Evolutionary conservation across 2,888 invertebrate genomes (phyloP).

Genomic region (Sarcophaga subvicina): DNA sequence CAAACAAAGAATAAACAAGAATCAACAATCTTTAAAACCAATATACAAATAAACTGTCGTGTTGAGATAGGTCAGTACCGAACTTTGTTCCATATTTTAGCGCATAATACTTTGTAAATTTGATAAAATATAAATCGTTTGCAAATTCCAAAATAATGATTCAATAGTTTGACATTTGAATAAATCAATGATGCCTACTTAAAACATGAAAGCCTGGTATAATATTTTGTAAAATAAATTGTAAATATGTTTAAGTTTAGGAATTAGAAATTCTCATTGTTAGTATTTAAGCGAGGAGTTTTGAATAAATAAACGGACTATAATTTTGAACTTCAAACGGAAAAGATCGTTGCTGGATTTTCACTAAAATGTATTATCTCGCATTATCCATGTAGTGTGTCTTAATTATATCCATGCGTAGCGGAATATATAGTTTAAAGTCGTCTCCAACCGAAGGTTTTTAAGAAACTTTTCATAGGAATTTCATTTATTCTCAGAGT

Average conservation of each 20-base stretch:
- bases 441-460: too few relatives aligned
- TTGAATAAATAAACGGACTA: neutral
- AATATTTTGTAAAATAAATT: neutral
- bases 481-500: too few relatives aligned
- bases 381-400: too few relatives aligned
- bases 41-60: too few relatives aligned
- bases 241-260: neutral
- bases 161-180: neutral
- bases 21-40: too few relatives aligned
- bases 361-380: neutral
- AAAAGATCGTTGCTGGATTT: neutral
- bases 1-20: too few relatives aligned
- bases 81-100: too few relatives aligned
- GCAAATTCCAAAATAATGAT: slow-evolving; percentile 1
- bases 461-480: too few relatives aligned
- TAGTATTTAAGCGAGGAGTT: slow-evolving; percentile 6
- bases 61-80: too few relatives aligned
- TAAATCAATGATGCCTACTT: neutral
- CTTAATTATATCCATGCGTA: too few relatives aligned
- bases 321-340: neutral
- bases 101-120: too few relatives aligned
- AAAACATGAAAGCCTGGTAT: slow-evolving; percentile 6
- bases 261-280: slow-evolving; percentile 7
- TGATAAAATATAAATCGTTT: neutral
- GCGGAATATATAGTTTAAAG: too few relatives aligned